Evolutionary conservation across 2,113 vertebrate species (phyloP).

Genomic region (Hymenochirus boettgeri): DNA sequence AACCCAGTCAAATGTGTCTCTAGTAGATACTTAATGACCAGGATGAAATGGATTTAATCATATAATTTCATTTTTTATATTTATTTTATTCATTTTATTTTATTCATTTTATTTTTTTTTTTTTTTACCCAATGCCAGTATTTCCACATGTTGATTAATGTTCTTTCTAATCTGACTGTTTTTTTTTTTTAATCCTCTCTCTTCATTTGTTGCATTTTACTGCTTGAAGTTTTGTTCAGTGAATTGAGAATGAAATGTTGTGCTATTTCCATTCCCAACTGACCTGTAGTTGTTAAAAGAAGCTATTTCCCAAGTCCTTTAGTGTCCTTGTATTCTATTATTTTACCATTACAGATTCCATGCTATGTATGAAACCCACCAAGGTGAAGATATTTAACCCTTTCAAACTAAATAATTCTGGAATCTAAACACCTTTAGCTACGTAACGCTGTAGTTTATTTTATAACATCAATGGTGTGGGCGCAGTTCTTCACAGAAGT

Average conservation of each 20-base stretch:
- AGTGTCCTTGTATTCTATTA: slow-evolving; percentile 11
- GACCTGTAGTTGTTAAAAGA: slow-evolving; percentile 10
- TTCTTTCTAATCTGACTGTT: too few species aligned
- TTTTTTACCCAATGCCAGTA: too few species aligned
- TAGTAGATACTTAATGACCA: too few species aligned
- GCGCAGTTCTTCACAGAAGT: too few species aligned
- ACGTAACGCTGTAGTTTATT: too few species aligned
- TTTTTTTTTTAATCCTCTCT: not conserved
- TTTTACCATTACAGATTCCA: slow-evolving; percentile 4
- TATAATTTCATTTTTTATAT: not conserved
- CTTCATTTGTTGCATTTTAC: slow-evolving; percentile 14
- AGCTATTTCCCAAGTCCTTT: slow-evolving; percentile 22
- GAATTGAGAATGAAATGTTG: slow-evolving; percentile 29
- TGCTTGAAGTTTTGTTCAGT: slow-evolving; percentile 4
- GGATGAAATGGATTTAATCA: not conserved
- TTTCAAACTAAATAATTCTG: too few species aligned
- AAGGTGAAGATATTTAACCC: too few species aligned
- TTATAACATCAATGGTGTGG: too few species aligned
- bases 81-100: not conserved
- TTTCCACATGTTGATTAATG: too few species aligned
- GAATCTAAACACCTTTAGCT: too few species aligned
- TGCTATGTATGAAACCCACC: slow-evolving; percentile 12
- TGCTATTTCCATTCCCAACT: not conserved
- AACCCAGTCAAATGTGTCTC: too few species aligned
- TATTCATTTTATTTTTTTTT: too few species aligned